phyloP scores from a whole-genome alignment of 37 sponge, comb jelly and placozoan genomes.

The Eunapius fragilis region DNA sequence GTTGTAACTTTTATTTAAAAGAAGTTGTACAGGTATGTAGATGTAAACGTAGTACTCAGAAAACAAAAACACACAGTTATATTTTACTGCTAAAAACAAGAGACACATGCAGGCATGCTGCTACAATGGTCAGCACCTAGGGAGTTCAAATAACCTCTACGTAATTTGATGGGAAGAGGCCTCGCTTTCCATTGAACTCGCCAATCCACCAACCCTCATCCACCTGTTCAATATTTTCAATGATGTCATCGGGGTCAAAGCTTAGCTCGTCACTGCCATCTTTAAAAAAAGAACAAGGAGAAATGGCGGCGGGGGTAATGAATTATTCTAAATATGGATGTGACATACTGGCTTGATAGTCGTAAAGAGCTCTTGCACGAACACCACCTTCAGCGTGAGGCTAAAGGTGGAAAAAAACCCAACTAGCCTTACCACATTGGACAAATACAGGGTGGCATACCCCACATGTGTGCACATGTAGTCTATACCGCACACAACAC shows the following conservation, averaged over 20 bases:
- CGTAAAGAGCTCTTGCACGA: constrained; percentile 77
- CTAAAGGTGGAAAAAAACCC: not conserved
- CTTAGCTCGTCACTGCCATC: constrained; percentile 78
- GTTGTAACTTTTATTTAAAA: not conserved
- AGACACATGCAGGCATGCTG: not conserved
- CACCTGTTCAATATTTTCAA: constrained; percentile 81
- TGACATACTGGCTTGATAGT: constrained; percentile 83
- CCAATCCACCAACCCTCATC: constrained; percentile 83
- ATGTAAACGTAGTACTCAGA: not conserved
- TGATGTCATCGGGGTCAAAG: constrained; percentile 93
- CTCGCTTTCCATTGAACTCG: constrained; percentile 57
- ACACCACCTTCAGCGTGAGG: constrained; percentile 39
- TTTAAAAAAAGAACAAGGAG: not conserved
- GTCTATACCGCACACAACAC: not conserved
- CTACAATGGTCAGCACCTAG: not conserved
- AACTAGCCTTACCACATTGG: not conserved
- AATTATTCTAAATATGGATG: not conserved
- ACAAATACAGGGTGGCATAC: not conserved
- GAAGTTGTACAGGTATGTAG: not conserved
- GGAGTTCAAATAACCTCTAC: constrained; percentile 68
- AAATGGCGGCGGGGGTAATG: not conserved
- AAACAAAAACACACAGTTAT: not conserved
- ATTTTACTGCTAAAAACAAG: not conserved
- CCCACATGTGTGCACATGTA: too few relatives aligned
- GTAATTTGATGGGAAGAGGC: constrained; percentile 78